Evolutionary conservation across 2,888 invertebrate genomes (phyloP).

Genomic region (Pseudococcus jackbeardsleyi): DNA sequence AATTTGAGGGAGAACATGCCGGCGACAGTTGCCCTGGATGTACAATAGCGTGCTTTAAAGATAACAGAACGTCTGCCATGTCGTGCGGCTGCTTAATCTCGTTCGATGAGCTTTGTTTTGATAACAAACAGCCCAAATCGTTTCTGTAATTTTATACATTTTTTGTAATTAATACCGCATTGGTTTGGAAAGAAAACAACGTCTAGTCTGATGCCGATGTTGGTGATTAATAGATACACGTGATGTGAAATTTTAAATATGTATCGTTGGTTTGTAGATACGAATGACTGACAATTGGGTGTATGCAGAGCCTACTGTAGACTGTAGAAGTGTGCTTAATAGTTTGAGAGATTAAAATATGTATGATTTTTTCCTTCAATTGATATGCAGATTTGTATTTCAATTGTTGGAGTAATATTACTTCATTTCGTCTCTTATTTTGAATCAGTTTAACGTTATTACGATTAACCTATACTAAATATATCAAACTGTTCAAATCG

Average conservation of each 20-base stretch:
- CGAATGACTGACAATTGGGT: no score
- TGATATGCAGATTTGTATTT: no score
- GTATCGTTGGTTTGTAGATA: no score
- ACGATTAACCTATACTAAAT: no score
- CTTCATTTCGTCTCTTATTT: no score
- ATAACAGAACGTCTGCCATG: slow-evolving; percentile 89
- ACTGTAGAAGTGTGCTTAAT: no score
- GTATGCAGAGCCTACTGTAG: no score
- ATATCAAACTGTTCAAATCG: no score
- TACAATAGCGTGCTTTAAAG: slow-evolving; percentile 88
- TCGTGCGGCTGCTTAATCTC: slow-evolving; percentile 70
- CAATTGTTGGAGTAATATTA: no score
- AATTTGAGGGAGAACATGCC: slow-evolving; percentile 68
- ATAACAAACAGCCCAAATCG: slow-evolving; percentile 61
- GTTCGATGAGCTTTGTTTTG: slow-evolving; percentile 59
- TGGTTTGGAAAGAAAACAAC: slow-evolving; percentile 3
- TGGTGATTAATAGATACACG: background rate
- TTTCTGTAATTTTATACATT: slow-evolving; percentile 57
- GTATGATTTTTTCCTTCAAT: no score
- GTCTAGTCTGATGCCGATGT: background rate
- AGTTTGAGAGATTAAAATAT: no score
- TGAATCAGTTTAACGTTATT: no score
- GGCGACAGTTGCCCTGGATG: slow-evolving; percentile 77
- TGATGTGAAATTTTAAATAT: background rate
- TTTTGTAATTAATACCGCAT: slow-evolving; percentile 21